These are phyloP conservation scores for Trissoscelio sp. DNA, from an alignment of 2,888 invertebrate species.

Conservation along the genomic window DNA sequence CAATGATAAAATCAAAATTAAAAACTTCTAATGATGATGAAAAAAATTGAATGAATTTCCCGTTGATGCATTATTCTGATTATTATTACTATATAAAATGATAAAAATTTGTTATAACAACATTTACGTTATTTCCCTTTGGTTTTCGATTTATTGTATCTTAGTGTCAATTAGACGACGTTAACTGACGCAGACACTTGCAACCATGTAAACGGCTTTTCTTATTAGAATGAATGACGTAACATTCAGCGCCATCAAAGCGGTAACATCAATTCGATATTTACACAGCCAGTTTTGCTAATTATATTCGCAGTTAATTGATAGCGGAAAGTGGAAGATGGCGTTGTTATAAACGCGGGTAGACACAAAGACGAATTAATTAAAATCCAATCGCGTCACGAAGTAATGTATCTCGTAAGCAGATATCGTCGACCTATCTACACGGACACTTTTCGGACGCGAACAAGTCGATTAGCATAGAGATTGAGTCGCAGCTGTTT, in stretches of 20 bases:
- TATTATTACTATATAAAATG: no score
- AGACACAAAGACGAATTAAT: slow-evolving; percentile 60
- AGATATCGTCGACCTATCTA: slow-evolving; percentile 56
- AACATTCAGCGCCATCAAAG: background rate
- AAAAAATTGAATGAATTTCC: no score
- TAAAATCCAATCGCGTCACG: slow-evolving; percentile 61
- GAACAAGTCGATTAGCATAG: slow-evolving; percentile 82
- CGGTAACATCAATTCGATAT: slow-evolving; percentile 10
- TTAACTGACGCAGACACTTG: background rate
- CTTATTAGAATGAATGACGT: slow-evolving; percentile 14
- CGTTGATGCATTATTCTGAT: no score
- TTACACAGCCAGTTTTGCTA: slow-evolving; percentile 10
- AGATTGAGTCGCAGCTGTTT: slow-evolving; percentile 82
- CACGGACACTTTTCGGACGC: slow-evolving; percentile 67
- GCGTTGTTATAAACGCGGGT: slow-evolving; percentile 25
- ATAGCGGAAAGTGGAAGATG: background rate
- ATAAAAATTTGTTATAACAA: no score
- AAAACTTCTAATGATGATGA: no score
- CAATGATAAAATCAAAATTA: no score
- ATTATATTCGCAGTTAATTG: slow-evolving; percentile 29
- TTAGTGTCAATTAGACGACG: slow-evolving; percentile 8
- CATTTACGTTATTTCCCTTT: no score
- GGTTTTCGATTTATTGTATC: background rate
- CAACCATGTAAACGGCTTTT: background rate
- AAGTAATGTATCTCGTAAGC: slow-evolving; percentile 68